A percentile compares a stretch with the other conserved stretches of the same genome.
Conservation (phyloP, 2,888 invertebrate genomes). For the Agonopterix heracliana region DNA sequence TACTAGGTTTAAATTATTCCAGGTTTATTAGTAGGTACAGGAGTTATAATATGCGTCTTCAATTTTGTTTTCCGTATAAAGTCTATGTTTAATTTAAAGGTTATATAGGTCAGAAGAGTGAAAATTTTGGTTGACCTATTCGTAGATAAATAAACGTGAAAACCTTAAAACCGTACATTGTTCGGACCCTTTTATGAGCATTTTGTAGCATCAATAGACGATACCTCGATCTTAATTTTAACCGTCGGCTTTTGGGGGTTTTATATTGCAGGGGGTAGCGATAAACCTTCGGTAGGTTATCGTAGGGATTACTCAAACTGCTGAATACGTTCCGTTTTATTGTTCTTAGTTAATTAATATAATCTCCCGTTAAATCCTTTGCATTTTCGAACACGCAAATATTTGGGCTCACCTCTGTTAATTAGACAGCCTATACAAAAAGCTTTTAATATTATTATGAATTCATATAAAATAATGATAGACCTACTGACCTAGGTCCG, state of each 20-base stretch:
- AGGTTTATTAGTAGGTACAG: no score
- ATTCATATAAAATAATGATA: no score
- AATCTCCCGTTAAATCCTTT: background rate
- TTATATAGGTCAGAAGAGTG: no score
- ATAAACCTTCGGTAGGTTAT: constrained; percentile 19
- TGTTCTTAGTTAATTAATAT: constrained; percentile 14
- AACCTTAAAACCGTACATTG: constrained; percentile 8
- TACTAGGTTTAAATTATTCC: no score
- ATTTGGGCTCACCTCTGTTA: no score
- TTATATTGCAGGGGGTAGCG: constrained; percentile 23
- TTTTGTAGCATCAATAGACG: constrained; percentile 14
- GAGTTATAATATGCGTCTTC: no score
- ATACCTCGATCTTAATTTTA: constrained; percentile 18
- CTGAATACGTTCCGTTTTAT: constrained; percentile 20
- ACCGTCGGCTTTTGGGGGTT: constrained; percentile 20
- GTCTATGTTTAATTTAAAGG: no score
- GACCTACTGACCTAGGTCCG: no score
- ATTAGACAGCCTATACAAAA: no score
- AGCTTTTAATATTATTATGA: no score
- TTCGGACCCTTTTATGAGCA: constrained; percentile 24
- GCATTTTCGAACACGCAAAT: background rate
- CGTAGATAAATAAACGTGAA: constrained; percentile 32
- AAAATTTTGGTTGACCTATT: constrained; percentile 2
- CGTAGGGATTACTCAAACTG: constrained; percentile 23
- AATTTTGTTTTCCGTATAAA: no score